Evolutionary conservation across 2,888 invertebrate species (phyloP), one percentile per base, ranked within the genome.

Genomic region (Sinodicranocentrus sp.): DNA sequence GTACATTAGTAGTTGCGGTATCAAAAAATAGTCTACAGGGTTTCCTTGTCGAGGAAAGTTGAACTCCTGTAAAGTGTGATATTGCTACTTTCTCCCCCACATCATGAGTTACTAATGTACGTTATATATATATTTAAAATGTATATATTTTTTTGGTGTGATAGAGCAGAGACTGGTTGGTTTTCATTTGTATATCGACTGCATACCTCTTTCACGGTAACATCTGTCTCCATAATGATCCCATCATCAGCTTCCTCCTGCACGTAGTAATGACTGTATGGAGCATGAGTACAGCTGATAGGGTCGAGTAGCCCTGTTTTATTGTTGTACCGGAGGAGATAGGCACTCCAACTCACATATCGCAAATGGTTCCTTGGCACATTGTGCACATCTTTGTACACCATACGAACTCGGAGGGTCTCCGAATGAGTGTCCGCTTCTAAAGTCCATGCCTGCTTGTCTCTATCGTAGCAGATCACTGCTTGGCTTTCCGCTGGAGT

Each of bases 181-280:
- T n/a, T n/a, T n/a, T n/a, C n/a, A n/a, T n/a, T n/a, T n/a, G n/a
- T n/a, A n/a, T n/a, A n/a, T n/a, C n/a, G n/a, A n/a, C n/a, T n/a
- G 52, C 70, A 61, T 88, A 94, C 94, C 91, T 95, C 94, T 90
- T 94, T 94, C 25, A 95, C 94, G 15, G 94, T 93, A 57, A 96
- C 92, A 87, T 94, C 93, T 3, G 95, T 95, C 90, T 94, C 94
- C 94, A 96, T 95, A 90, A 95, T 94, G 85, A 95, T 94, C 5
- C 95, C 95, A 89, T 95, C 95, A 90, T 95, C 95, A 0, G 93
- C 93, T 77, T 93, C 94, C 85, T 95, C 95, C 90, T 95, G 95
- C 17, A 95, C 94, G 90, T 95, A 96, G 90, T 95, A 96, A 89
- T 94, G 94, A 88, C 94, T 94, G 90, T 94, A 95, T 2, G 95